A percentile compares a stretch with the other conserved stretches of the same genome.
Conservation (phyloP, 2,113 vertebrate species). For the Scomber colias region DNA sequence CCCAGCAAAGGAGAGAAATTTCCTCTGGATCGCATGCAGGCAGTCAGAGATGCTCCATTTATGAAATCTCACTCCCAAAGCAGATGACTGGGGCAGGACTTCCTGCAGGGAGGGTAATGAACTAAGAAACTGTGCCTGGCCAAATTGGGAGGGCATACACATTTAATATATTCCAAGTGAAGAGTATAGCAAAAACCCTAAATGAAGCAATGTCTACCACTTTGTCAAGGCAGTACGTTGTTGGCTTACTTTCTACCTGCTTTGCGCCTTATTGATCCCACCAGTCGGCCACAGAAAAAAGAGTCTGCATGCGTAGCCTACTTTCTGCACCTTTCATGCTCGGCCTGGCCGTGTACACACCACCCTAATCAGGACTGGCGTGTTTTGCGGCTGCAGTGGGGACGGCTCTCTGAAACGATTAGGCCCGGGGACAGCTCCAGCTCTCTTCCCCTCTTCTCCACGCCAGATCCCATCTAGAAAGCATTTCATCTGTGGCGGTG, state of each 20-base stretch:
- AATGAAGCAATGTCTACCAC: slow-evolving; percentile 61
- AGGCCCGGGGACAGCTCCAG: slow-evolving; percentile 77
- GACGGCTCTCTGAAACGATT: slow-evolving; percentile 81
- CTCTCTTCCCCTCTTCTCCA: slow-evolving; percentile 78
- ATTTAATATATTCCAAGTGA: slow-evolving; percentile 59
- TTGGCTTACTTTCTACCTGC: slow-evolving; percentile 49
- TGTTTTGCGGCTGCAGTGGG: slow-evolving; percentile 70
- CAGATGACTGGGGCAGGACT: slow-evolving; percentile 11
- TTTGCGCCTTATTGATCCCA: slow-evolving; percentile 71
- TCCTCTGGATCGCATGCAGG: slow-evolving; percentile 23
- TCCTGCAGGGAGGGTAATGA: slow-evolving; percentile 35
- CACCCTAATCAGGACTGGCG: slow-evolving; percentile 79
- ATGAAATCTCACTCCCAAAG: slow-evolving; percentile 33
- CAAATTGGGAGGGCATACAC: slow-evolving; percentile 21
- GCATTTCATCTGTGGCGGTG: slow-evolving; percentile 83
- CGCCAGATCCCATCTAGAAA: slow-evolving; percentile 83
- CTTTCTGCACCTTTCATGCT: slow-evolving; percentile 67
- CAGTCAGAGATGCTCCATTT: slow-evolving; percentile 22
- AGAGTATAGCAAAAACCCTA: slow-evolving; percentile 44
- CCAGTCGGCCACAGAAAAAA: slow-evolving; percentile 40
- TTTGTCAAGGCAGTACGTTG: slow-evolving; percentile 55
- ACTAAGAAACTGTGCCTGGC: slow-evolving; percentile 14
- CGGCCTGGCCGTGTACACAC: slow-evolving; percentile 62
- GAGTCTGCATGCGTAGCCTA: slow-evolving; percentile 41
- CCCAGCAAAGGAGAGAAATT: slow-evolving; percentile 35